Conservation (phyloP, 2,113 vertebrate genomes). For the Paratilapia polleni region DNA sequence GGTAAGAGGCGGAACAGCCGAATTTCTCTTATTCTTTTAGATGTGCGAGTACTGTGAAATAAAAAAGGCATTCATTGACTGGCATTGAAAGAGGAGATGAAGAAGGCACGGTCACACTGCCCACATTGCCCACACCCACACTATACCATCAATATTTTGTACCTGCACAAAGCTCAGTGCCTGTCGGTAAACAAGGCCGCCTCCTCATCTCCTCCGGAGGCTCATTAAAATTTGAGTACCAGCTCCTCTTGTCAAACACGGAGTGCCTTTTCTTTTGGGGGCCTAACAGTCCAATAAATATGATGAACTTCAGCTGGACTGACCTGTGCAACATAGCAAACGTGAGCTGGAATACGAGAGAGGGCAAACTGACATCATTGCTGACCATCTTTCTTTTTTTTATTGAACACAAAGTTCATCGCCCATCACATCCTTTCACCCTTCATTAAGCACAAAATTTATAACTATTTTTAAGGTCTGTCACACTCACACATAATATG, state of each 20-base stretch:
- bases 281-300: conserved; percentile 54
- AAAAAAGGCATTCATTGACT: background rate
- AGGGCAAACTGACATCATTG: background rate
- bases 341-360: background rate
- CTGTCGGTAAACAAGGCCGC: conserved; percentile 54
- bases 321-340: conserved; percentile 27
- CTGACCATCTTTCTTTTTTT: background rate
- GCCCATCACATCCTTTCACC: background rate
- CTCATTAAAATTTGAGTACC: conserved; percentile 70
- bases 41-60: background rate
- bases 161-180: conserved; percentile 39
- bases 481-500: background rate
- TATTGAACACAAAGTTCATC: background rate
- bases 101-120: background rate
- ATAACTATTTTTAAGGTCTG: background rate
- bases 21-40: conserved; percentile 10
- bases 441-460: background rate
- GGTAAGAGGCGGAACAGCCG: background rate
- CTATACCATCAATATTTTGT: conserved; percentile 46
- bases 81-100: background rate
- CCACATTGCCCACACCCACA: conserved; percentile 30
- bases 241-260: conserved; percentile 48
- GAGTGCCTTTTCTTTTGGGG: conserved; percentile 25
- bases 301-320: conserved; percentile 23
- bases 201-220: conserved; percentile 65